Conservation (phyloP, 2,797 vertebrate species). For the Miichthys miiuy region DNA sequence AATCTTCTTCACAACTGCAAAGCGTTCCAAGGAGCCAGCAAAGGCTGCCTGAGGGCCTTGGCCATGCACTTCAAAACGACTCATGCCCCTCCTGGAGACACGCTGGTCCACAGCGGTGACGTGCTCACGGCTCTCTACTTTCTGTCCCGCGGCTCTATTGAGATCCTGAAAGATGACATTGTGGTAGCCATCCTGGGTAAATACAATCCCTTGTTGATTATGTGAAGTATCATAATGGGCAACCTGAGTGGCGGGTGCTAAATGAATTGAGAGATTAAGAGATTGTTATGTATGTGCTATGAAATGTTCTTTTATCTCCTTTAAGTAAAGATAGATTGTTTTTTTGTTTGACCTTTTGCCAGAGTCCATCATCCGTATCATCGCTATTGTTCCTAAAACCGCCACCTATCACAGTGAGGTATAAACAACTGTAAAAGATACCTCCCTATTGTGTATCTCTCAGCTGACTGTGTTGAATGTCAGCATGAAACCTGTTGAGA, state of each 20-base stretch:
- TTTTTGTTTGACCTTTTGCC: slow-evolving; percentile 42
- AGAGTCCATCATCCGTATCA: slow-evolving; percentile 16
- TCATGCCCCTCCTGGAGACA: slow-evolving; percentile 97
- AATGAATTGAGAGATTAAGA: not conserved
- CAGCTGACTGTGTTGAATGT: slow-evolving; percentile 39
- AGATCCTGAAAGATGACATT: slow-evolving; percentile 98
- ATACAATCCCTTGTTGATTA: slow-evolving; percentile 38
- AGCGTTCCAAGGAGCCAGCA: slow-evolving; percentile 95
- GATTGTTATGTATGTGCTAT: not conserved
- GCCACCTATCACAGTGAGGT: slow-evolving; percentile 29
- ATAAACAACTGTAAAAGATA: slow-evolving; percentile 51
- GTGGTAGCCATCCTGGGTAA: slow-evolving; percentile 98
- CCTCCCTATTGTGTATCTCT: slow-evolving; percentile 35
- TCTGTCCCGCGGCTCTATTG: slow-evolving; percentile 96
- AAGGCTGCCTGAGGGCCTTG: slow-evolving; percentile 97
- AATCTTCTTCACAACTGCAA: slow-evolving; percentile 95
- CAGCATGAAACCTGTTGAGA: slow-evolving; percentile 28
- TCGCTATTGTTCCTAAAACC: slow-evolving; percentile 20
- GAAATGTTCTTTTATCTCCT: slow-evolving; percentile 13
- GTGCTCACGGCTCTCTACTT: slow-evolving; percentile 98
- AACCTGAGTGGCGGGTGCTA: not conserved
- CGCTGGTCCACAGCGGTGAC: slow-evolving; percentile 95
- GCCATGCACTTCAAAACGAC: slow-evolving; percentile 98
- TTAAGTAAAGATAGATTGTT: slow-evolving; percentile 2
- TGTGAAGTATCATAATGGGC: not conserved